Evolutionary conservation across 2,888 invertebrate genomes (phyloP), one percentile per base, ranked within the genome.

Genomic region (Dasypolia templi): DNA sequence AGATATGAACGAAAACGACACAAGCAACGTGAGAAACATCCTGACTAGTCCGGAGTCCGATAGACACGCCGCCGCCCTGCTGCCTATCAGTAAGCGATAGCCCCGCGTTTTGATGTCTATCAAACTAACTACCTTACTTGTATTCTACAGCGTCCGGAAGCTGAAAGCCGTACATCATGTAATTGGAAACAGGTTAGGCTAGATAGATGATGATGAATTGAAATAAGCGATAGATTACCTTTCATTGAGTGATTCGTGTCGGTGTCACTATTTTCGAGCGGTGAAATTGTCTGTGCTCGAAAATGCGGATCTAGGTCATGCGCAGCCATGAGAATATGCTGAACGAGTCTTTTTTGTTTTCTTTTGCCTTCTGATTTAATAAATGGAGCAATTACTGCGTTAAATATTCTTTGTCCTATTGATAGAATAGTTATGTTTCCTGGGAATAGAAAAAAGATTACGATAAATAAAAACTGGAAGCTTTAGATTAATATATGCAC

Each of bases 151-250:
- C 19, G 4, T 49, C 32, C 22, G 29, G 14, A n/a, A 6, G 17
- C 39, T 39, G 35, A n/a, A 56, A 22, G 29, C 22, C 32, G 32
- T 46, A 14, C 5, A 17, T 63, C 29, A 14, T 17, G 19, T 46
- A 63, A 9, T n/a, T 49, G 19, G 3, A 19, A 42, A 29, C 19
- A 39, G 26, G 26, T 5, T 39, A 65, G 22, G 19, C 26, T n/a
- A n/a, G n/a, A n/a, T n/a, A 65, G 35, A 53, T 35, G 12, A 19
- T 19, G 9, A 39, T 58, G 32, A 17, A 67, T 65, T 35, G 9
- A 35, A 59, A 59, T 32, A 59, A 22, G 26, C 12, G 3, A 32
- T 42, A 42, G 9, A 67, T 63, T 63, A 75, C 75, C 75, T 76
- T 35, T 44, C 4, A 3, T 19, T 42, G 26, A 17, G 2, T 49